phyloP scores from a whole-genome alignment of 2,113 vertebrate species.

The Mus musculus region DNA sequence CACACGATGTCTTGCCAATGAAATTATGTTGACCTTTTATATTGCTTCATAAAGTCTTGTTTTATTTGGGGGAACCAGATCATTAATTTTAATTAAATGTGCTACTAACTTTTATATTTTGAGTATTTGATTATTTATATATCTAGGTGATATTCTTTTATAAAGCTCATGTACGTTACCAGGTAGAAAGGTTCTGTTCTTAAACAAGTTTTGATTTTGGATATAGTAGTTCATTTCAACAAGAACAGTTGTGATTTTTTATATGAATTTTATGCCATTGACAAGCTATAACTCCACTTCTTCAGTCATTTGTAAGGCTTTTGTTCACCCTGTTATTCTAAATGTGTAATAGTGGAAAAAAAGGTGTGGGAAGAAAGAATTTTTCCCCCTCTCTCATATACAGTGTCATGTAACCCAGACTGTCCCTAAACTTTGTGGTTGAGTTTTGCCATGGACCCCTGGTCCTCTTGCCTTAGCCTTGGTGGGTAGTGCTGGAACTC shows the following conservation, averaged over 20 bases:
- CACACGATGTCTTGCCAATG: background rate
- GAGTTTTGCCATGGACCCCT: background rate
- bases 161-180: background rate
- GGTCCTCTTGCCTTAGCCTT: background rate
- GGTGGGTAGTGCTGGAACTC: accelerated
- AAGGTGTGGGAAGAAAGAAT: background rate
- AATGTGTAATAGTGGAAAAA: background rate
- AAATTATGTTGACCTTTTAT: constrained; percentile 46
- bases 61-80: constrained; percentile 41
- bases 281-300: background rate
- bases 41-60: constrained; percentile 7
- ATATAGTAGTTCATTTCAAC: background rate
- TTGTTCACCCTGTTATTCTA: background rate
- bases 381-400: background rate
- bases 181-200: background rate
- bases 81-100: constrained; percentile 56
- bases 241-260: background rate
- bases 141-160: background rate
- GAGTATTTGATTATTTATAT: background rate
- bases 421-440: background rate
- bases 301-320: background rate
- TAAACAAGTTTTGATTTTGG: background rate
- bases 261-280: background rate
- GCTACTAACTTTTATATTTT: background rate
- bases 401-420: background rate